These are phyloP conservation scores for Lasioglossum vierecki DNA, from an alignment of 2,888 invertebrate species.

Conservation along the genomic window DNA sequence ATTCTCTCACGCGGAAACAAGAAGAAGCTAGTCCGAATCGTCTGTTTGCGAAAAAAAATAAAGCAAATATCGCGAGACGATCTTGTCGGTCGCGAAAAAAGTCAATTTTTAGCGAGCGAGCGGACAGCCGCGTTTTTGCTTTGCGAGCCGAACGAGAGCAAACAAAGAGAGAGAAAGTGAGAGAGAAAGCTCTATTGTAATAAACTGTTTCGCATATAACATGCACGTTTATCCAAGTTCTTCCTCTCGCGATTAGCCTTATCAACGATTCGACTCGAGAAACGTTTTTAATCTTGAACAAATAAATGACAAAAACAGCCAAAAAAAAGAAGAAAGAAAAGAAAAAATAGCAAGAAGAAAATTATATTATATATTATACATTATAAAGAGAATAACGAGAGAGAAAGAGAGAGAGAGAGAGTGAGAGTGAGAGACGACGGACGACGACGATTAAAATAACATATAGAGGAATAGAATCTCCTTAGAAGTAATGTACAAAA, in stretches of 20 bases:
- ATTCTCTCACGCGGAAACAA: not conserved
- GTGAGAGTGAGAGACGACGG: not conserved
- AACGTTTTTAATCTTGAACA: conserved; percentile 32
- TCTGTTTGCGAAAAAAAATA: not conserved
- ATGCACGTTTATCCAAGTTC: conserved; percentile 60
- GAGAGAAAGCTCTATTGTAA: conserved; percentile 3
- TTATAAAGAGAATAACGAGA: not conserved
- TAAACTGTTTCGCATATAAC: conserved; percentile 31
- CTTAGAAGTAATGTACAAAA: conserved; percentile 18
- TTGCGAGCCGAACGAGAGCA: conserved; percentile 4
- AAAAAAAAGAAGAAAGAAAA: not conserved
- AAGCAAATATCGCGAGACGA: not conserved
- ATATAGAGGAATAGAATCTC: conserved; percentile 14
- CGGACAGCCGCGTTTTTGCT: not conserved
- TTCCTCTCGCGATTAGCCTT: conserved; percentile 55
- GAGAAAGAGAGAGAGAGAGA: not conserved
- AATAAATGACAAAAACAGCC: conserved; percentile 6
- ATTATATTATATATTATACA: conserved; percentile 9
- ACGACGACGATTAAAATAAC: not conserved
- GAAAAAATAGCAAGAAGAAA: not conserved
- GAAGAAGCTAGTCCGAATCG: not conserved
- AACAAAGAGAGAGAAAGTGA: not conserved
- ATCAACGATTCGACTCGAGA: conserved; percentile 36
- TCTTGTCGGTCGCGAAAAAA: conserved; percentile 19
- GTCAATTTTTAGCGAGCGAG: conserved; percentile 44